Conservation (phyloP, 2,797 vertebrate genomes). For the Amniataba percoides region DNA sequence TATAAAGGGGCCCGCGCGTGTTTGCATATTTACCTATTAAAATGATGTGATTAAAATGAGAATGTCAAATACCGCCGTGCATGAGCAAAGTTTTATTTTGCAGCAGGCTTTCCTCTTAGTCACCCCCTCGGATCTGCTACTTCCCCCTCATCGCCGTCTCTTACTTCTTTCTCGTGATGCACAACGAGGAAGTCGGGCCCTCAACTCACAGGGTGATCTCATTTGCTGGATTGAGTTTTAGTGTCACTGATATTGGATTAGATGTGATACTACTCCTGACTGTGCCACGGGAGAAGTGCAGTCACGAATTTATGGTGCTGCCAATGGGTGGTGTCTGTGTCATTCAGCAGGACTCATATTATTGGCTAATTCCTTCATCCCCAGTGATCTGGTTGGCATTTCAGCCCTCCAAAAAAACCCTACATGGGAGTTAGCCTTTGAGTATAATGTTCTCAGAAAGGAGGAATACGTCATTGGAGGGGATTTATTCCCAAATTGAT, state of each 20-base stretch:
- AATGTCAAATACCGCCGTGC: constrained; percentile 50
- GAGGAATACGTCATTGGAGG: constrained; percentile 59
- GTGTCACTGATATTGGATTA: constrained; percentile 71
- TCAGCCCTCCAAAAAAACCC: constrained; percentile 58
- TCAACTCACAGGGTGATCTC: constrained; percentile 63
- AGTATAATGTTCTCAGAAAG: constrained; percentile 68
- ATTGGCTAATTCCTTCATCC: constrained; percentile 72
- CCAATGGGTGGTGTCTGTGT: constrained; percentile 73
- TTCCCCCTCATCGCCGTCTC: constrained; percentile 26
- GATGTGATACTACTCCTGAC: constrained; percentile 63
- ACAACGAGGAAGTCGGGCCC: constrained; percentile 45
- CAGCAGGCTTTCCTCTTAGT: constrained; percentile 40
- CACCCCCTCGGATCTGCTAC: constrained; percentile 24
- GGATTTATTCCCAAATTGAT: constrained; percentile 80
- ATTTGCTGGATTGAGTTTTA: constrained; percentile 72
- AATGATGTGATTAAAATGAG: constrained; percentile 50
- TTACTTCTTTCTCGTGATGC: constrained; percentile 29
- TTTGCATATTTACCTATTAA: constrained; percentile 45
- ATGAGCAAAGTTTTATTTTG: constrained; percentile 38
- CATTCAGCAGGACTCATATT: constrained; percentile 71
- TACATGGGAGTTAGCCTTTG: constrained; percentile 67
- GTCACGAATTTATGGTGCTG: constrained; percentile 64
- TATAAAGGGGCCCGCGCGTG: constrained; percentile 64
- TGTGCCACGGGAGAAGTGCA: constrained; percentile 55
- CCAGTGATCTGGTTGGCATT: constrained; percentile 69